Conservation (phyloP, 2,888 invertebrate genomes). For the Caenorhabditis imperialis region DNA sequence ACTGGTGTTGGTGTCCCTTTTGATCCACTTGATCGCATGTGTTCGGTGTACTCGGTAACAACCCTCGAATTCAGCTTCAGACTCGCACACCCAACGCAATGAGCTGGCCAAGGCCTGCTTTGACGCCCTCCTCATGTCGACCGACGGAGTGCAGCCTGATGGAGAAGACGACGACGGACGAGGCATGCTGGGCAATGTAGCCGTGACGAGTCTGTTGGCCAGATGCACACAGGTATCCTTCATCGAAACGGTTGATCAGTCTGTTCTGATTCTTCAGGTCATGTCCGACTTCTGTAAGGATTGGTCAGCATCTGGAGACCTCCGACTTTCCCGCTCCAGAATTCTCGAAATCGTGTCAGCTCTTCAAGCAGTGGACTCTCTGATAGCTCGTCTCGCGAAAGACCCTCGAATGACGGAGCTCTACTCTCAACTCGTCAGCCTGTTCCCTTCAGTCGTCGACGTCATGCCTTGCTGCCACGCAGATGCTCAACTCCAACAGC, state of each 20-base stretch:
- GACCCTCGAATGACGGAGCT: slow-evolving; percentile 56
- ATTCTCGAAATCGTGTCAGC: slow-evolving; percentile 73
- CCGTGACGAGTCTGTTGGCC: slow-evolving; percentile 61
- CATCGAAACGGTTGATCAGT: not conserved
- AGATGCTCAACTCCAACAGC: slow-evolving; percentile 70
- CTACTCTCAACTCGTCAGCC: slow-evolving; percentile 66
- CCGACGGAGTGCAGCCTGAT: slow-evolving; percentile 44
- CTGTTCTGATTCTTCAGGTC: too few relatives aligned
- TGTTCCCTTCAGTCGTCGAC: slow-evolving; percentile 73
- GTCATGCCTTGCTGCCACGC: slow-evolving; percentile 70
- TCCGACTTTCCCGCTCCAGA: slow-evolving; percentile 69
- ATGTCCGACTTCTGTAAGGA: slow-evolving; percentile 61
- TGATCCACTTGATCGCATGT: slow-evolving; percentile 39
- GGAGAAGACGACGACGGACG: slow-evolving; percentile 26
- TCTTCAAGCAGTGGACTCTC: slow-evolving; percentile 72
- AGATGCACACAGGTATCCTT: slow-evolving; percentile 61
- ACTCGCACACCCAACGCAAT: slow-evolving; percentile 78
- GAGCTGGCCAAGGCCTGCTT: slow-evolving; percentile 78
- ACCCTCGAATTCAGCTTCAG: slow-evolving; percentile 75
- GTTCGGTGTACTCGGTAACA: slow-evolving; percentile 44
- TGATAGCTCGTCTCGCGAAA: slow-evolving; percentile 71
- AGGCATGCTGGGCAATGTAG: slow-evolving; percentile 56
- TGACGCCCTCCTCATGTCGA: slow-evolving; percentile 76
- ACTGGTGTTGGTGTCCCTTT: slow-evolving; percentile 32
- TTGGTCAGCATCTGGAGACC: slow-evolving; percentile 69